Percentiles rank a stretch among this genome's conserved stretches.
Evolutionary conservation across 2,797 vertebrate genomes (phyloP).

Genomic region (Etheostoma nigrum): DNA sequence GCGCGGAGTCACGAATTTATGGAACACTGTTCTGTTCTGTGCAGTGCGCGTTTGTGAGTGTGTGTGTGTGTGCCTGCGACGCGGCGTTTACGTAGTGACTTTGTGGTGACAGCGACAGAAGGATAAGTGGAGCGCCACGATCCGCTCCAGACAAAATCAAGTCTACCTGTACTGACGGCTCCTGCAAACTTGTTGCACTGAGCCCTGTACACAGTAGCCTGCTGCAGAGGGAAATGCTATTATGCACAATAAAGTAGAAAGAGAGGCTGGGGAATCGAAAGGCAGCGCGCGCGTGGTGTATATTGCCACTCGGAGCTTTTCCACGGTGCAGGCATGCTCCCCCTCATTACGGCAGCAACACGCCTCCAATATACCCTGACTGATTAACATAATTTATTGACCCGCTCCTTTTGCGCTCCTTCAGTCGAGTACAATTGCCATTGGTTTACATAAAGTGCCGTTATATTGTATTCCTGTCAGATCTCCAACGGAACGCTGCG

Average conservation of each 20-base stretch:
- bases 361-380: conserved; percentile 74
- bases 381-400: conserved; percentile 80
- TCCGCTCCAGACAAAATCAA: conserved; percentile 42
- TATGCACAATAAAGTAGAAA: conserved; percentile 48
- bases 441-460: neutral
- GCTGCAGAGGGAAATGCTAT: conserved; percentile 40
- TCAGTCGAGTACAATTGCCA: neutral
- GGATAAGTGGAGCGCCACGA: conserved; percentile 33
- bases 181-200: conserved; percentile 76
- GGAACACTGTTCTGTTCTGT: conserved; percentile 43
- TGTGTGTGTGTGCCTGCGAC: conserved; percentile 18
- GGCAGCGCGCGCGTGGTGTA: conserved; percentile 56
- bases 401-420: conserved; percentile 27
- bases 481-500: conserved; percentile 17
- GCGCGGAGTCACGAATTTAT: conserved; percentile 63
- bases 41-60: neutral
- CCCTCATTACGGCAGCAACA: conserved; percentile 72
- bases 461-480: neutral
- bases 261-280: conserved; percentile 28
- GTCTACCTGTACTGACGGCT: conserved; percentile 46
- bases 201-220: conserved; percentile 38
- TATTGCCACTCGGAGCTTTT: conserved; percentile 51
- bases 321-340: conserved; percentile 53
- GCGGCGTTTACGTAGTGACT: conserved; percentile 58
- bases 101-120: conserved; percentile 58